Evolutionary conservation across 2,113 vertebrate genomes (phyloP), one percentile per base, ranked within the genome.

Genomic region (Sinocyclocheilus maitianheensis): DNA sequence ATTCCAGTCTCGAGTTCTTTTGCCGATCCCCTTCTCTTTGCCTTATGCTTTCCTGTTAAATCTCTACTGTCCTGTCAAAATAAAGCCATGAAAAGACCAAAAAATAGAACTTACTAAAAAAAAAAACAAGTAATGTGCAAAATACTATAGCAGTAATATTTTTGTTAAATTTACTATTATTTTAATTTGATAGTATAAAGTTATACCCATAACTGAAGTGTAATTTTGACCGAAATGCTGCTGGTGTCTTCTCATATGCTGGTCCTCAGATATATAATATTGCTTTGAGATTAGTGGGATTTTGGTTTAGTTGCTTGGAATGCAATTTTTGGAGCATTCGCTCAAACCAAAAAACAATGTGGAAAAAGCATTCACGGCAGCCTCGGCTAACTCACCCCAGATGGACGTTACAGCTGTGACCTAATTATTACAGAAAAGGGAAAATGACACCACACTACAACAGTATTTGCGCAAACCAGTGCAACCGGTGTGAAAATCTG

Each of bases 351-450:
- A 48, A 48, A 69, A 67, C 13, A 67, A 71, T 40, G 26, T 85
- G 84, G 62, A 78, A 85, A 51, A 65, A 24, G 26, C 2, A 3
- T 79, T 69, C 46, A 12, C 53, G 24, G 65, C 58, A 69, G 62
- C 20, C 30, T 24, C n/a, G 0, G 26, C 26, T 69, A 78, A 78
- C 60, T 37, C 58, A 53, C 20, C 22, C 83, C 83, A 85, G 84
- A 75, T 77, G 84, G 74, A 67, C 22, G 1, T 53, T 67, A 18
- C 75, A 85, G 74, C 58, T 53, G 43, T 24, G 40, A 65, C 43
- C 60, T n/a, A n/a, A 78, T 78, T 85, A 14, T 53, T 16, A 69
- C 34, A 65, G 46, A 53, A 55, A 85, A 63, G 83, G 84, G 58
- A 53, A 67, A 55, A 69, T 69, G 75, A 78, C 75, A 69, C n/a